phyloP scores from a whole-genome alignment of 2,888 invertebrate genomes.

The Brachyptera risi region DNA sequence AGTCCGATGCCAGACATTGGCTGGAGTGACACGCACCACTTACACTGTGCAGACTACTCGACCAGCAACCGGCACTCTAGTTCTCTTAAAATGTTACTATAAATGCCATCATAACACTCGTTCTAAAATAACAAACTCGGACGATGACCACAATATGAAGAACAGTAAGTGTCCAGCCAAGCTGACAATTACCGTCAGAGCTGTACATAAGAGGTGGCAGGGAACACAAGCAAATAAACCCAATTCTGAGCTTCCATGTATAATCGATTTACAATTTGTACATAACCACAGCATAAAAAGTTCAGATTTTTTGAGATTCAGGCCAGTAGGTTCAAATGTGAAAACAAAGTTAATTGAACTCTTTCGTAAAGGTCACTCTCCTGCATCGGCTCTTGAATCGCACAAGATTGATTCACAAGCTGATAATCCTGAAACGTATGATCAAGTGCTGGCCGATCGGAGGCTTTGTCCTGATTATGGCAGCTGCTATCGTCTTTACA shows the following conservation, averaged over 20 bases:
- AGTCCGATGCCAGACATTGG: not conserved
- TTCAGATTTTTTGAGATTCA: not conserved
- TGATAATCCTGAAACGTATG: not conserved
- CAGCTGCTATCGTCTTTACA: not conserved
- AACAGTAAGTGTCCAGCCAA: not conserved
- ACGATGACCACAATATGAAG: not conserved
- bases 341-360: not conserved
- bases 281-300: not conserved
- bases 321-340: not conserved
- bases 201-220: not conserved
- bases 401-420: not conserved
- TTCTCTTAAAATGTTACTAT: not conserved
- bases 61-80: not conserved
- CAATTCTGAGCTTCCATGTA: not conserved
- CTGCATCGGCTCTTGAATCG: not conserved
- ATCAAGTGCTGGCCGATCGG: not conserved
- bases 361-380: not conserved
- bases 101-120: not conserved
- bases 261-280: not conserved
- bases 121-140: not conserved
- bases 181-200: not conserved
- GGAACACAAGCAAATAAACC: not conserved
- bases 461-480: not conserved
- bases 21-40: too few relatives aligned
- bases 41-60: not conserved